These are phyloP conservation scores for Isotomurus palustris DNA, from an alignment of 2,888 invertebrate genomes.

Conservation along the genomic window DNA sequence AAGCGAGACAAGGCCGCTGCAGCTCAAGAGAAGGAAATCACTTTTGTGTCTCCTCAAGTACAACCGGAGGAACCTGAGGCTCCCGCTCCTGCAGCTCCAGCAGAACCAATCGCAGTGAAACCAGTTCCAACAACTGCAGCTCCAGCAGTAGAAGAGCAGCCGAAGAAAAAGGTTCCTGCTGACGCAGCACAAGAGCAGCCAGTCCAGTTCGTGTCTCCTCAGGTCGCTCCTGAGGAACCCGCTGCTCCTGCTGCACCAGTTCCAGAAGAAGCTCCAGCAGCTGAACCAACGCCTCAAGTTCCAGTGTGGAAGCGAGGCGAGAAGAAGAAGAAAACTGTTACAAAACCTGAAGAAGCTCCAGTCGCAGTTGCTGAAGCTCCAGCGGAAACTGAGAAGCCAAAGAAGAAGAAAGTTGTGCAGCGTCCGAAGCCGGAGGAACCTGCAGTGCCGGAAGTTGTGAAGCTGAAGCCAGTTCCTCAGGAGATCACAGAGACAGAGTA, in stretches of 20 bases:
- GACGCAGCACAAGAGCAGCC: not conserved
- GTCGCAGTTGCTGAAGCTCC: not conserved
- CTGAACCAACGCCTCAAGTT: too few species aligned
- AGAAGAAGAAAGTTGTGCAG: slow-evolving; percentile 4
- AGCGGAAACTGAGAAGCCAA: not conserved
- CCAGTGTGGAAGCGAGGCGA: slow-evolving; percentile 11
- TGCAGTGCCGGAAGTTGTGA: not conserved
- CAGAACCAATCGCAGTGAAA: too few species aligned
- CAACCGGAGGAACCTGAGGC: not conserved
- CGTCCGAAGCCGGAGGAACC: not conserved
- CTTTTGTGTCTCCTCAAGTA: not conserved
- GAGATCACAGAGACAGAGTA: slow-evolving; percentile 23
- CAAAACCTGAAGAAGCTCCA: not conserved
- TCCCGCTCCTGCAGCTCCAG: not conserved
- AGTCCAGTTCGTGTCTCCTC: not conserved
- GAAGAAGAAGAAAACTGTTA: slow-evolving; percentile 35
- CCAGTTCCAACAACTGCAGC: not conserved
- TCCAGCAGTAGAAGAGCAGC: too few species aligned
- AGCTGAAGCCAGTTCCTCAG: slow-evolving; percentile 21
- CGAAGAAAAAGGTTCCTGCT: slow-evolving; percentile 2
- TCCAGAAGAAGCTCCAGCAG: not conserved
- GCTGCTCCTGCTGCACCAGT: not conserved
- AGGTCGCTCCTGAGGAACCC: too few species aligned
- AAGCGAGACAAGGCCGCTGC: not conserved
- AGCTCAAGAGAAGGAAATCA: not conserved